These are phyloP conservation scores for Ptychodera flava DNA, from an alignment of 35 echinoderm and acorn worm genomes.

Conservation along the genomic window DNA sequence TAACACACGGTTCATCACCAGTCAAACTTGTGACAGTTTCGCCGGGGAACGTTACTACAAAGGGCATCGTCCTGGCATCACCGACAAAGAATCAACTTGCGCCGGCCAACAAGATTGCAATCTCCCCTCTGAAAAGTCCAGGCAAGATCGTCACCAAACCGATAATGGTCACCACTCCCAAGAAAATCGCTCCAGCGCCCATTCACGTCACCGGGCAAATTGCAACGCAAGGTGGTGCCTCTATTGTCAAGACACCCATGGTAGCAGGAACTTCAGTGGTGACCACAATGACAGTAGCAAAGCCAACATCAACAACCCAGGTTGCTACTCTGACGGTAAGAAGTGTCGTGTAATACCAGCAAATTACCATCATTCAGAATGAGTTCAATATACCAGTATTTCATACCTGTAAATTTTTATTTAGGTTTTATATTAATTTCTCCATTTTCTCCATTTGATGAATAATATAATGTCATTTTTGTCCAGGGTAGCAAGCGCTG, in stretches of 20 bases:
- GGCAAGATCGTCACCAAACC: conserved; percentile 16
- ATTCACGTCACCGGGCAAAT: background rate
- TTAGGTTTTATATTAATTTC: too few relatives aligned
- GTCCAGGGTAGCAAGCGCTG: too few relatives aligned
- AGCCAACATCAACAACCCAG: conserved; percentile 35
- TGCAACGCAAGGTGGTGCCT: background rate
- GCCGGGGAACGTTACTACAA: conserved; percentile 43
- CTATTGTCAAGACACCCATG: background rate
- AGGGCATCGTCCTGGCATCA: conserved; percentile 57
- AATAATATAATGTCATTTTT: too few relatives aligned
- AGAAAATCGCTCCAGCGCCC: conserved; percentile 70
- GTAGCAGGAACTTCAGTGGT: conserved; percentile 15
- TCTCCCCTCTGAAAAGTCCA: conserved; percentile 53
- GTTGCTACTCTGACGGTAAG: conserved; percentile 5
- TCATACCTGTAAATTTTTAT: too few relatives aligned
- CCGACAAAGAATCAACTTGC: conserved; percentile 54
- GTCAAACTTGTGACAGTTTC: conserved; percentile 85
- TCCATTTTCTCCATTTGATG: too few relatives aligned
- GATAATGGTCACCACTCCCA: conserved; percentile 31
- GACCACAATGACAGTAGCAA: conserved; percentile 30
- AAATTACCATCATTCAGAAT: too few relatives aligned
- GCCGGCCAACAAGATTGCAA: conserved; percentile 38
- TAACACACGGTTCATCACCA: conserved; percentile 65
- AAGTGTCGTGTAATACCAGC: too few relatives aligned
- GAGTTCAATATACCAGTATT: too few relatives aligned